Conservation (phyloP, 1,140 invertebrate species). For the Orussus abietinus region DNA sequence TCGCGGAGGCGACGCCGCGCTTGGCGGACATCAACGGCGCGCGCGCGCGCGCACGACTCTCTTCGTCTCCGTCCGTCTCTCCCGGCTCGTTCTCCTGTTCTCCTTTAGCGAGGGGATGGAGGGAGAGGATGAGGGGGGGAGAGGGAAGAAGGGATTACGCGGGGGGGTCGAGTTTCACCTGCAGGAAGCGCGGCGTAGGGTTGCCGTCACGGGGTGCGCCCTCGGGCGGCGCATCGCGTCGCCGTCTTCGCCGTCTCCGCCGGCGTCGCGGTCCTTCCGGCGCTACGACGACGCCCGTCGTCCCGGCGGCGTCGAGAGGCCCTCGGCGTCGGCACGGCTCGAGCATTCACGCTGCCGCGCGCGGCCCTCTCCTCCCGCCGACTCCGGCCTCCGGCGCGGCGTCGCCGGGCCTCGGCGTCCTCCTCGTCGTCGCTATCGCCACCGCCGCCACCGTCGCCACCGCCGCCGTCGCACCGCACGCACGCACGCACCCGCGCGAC, state of each 20-base stretch:
- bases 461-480: too few species aligned
- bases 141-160: conserved; percentile 5
- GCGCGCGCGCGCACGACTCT: too few species aligned
- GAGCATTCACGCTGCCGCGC: conserved; percentile 8
- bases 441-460: too few species aligned
- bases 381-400: too few species aligned
- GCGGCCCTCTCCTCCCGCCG: conserved; percentile 1
- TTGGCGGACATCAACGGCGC: too few species aligned
- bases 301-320: too few species aligned
- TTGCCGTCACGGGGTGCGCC: conserved; percentile 19
- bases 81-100: conserved; percentile 14
- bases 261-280: not conserved
- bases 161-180: conserved; percentile 8
- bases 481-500: too few species aligned
- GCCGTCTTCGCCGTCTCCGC: conserved; percentile 5
- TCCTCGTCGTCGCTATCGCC: too few species aligned
- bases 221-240: too few species aligned
- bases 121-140: conserved; percentile 9
- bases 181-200: conserved; percentile 13
- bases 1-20: too few species aligned
- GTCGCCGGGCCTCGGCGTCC: too few species aligned
- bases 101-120: not conserved
- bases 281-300: conserved; percentile 4
- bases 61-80: conserved; percentile 5
- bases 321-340: too few species aligned